Percentiles rank a stretch among this genome's conserved stretches.
Evolutionary conservation across 2,888 invertebrate species (phyloP).

Genomic region (Cyclophora albipunctata): DNA sequence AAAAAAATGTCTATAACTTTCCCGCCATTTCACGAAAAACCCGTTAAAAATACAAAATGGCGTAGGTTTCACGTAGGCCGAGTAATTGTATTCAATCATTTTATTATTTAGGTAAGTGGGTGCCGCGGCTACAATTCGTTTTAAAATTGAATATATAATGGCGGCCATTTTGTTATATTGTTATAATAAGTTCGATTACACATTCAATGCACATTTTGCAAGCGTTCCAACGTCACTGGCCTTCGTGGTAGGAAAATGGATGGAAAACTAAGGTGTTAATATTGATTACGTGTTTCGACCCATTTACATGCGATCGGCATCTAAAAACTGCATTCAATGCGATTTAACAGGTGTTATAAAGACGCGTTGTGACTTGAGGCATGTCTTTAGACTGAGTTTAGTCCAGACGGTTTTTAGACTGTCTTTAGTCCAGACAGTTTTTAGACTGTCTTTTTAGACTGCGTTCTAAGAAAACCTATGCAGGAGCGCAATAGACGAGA

Average conservation of each 20-base stretch:
- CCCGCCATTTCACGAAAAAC: too few species aligned
- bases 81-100: constrained; percentile 22
- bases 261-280: constrained; percentile 55
- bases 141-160: constrained; percentile 26
- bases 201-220: constrained; percentile 40
- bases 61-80: neutral
- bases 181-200: constrained; percentile 37
- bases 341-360: neutral
- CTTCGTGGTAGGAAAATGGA: constrained; percentile 61
- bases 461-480: too few species aligned
- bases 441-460: too few species aligned
- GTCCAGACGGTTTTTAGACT: too few species aligned
- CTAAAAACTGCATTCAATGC: neutral
- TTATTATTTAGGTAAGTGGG: constrained; percentile 35
- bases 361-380: too few species aligned
- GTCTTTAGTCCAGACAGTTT: too few species aligned
- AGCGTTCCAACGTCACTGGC: constrained; percentile 47
- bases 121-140: constrained; percentile 15
- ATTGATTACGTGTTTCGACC: constrained; percentile 36
- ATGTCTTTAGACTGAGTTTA: too few species aligned
- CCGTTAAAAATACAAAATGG: too few species aligned
- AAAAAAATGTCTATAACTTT: too few species aligned
- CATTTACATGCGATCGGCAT: neutral
- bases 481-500: too few species aligned
- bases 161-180: constrained; percentile 21